A percentile compares a stretch with the other conserved stretches of the same genome.
These are phyloP conservation scores for Malurus leucopterus DNA, from an alignment of 2,797 vertebrate species.

Conservation along the genomic window DNA sequence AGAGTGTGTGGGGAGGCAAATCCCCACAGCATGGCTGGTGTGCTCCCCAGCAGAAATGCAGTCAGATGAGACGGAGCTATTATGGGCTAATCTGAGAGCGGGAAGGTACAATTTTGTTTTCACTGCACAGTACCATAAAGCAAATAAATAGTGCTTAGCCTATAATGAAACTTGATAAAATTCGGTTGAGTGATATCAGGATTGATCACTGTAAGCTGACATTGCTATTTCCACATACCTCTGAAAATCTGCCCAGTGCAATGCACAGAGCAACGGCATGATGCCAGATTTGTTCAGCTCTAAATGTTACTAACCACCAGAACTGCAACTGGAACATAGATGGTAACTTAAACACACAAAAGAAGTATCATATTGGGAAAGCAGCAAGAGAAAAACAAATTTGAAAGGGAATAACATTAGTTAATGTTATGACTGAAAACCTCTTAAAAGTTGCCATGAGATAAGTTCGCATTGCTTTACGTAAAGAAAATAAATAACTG, in stretches of 20 bases:
- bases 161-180: constrained; percentile 13
- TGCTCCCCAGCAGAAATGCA: neutral
- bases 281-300: neutral
- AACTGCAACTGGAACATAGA: neutral
- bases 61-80: neutral
- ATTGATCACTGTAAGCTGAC: constrained; percentile 9
- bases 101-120: constrained; percentile 11
- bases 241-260: neutral
- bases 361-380: neutral
- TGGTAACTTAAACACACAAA: neutral
- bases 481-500: neutral
- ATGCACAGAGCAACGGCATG: neutral
- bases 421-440: neutral
- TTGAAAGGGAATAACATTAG: neutral
- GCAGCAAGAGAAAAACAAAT: neutral
- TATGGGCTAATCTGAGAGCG: neutral
- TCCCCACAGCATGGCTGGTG: neutral
- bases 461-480: neutral
- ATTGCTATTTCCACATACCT: neutral
- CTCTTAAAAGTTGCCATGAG: neutral
- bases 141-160: neutral
- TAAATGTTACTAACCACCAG: neutral
- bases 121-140: neutral
- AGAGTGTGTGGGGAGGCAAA: neutral
- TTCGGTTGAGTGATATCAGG: neutral